Percentiles rank a stretch among this genome's conserved stretches.
Evolutionary conservation across 2,888 invertebrate species (phyloP).

Genomic region (Drosophila mulleri): DNA sequence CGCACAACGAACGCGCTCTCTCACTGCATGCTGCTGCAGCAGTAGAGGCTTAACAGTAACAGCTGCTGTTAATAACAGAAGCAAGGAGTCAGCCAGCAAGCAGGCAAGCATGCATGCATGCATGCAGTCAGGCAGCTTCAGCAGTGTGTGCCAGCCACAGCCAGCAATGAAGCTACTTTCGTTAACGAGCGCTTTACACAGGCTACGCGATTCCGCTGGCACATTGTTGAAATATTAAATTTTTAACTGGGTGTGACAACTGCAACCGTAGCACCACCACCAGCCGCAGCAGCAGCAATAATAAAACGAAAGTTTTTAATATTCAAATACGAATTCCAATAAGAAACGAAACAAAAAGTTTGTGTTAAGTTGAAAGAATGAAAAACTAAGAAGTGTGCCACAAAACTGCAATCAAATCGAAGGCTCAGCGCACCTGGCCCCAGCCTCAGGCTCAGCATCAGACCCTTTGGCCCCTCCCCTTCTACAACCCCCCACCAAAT

Average conservation of each 20-base stretch:
- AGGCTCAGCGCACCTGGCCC: slow-evolving; percentile 44
- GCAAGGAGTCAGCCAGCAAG: slow-evolving; percentile 24
- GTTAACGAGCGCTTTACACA: slow-evolving; percentile 63
- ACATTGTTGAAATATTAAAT: slow-evolving; percentile 73
- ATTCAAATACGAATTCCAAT: neutral
- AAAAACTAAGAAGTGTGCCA: slow-evolving; percentile 11
- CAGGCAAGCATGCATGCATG: slow-evolving; percentile 39
- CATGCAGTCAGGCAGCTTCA: slow-evolving; percentile 43
- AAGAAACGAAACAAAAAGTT: neutral
- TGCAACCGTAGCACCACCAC: slow-evolving; percentile 30
- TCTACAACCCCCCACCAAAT: slow-evolving; percentile 56
- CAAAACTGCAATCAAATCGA: slow-evolving; percentile 41
- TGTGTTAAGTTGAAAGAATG: slow-evolving; percentile 18
- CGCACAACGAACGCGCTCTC: slow-evolving; percentile 45
- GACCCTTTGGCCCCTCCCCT: neutral
- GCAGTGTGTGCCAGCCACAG: slow-evolving; percentile 70
- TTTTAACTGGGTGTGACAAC: slow-evolving; percentile 79
- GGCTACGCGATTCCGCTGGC: slow-evolving; percentile 67
- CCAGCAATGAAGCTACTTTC: slow-evolving; percentile 72
- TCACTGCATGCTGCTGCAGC: slow-evolving; percentile 47
- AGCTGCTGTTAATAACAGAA: slow-evolving; percentile 29
- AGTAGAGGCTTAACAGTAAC: slow-evolving; percentile 27
- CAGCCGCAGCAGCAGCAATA: neutral
- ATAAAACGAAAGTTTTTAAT: slow-evolving; percentile 5
- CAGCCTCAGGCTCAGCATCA: slow-evolving; percentile 33